Conservation (phyloP, 2,113 vertebrate genomes). For the Lonchura striata region DNA sequence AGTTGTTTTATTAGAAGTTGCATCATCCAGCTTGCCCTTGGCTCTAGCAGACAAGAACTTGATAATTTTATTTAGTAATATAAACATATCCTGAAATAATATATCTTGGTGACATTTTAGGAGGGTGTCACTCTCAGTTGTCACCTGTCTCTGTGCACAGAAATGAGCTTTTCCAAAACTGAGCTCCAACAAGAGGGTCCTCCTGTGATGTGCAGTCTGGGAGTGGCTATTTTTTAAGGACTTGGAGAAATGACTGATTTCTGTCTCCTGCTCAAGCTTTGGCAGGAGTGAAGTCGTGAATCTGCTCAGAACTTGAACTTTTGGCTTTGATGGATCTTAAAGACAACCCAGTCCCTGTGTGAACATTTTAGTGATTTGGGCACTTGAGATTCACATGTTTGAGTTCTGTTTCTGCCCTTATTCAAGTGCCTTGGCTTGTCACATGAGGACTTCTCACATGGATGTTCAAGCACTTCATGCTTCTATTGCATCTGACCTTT, state of each 20-base stretch:
- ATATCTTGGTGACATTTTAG: background rate
- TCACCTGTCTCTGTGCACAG: background rate
- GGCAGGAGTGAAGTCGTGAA: background rate
- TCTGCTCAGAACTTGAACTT: background rate
- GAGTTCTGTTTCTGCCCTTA: background rate
- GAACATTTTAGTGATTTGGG: background rate
- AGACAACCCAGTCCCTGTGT: background rate
- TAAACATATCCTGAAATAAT: background rate
- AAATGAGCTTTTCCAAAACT: background rate
- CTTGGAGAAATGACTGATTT: background rate
- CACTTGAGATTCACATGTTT: background rate
- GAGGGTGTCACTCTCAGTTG: background rate
- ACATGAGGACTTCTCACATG: background rate
- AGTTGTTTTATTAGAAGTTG: background rate
- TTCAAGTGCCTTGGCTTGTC: background rate
- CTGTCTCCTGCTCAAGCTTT: background rate
- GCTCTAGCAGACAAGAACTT: background rate
- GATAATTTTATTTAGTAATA: background rate
- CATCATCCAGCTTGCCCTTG: background rate
- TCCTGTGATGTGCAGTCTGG: background rate
- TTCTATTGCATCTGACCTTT: background rate
- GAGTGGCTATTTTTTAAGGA: accelerated
- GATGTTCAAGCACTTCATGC: background rate
- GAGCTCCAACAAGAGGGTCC: background rate
- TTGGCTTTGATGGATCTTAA: background rate